Evolutionary conservation across 2,888 invertebrate genomes (phyloP), one percentile per base, ranked within the genome.

Genomic region (Parnassius orleans): DNA sequence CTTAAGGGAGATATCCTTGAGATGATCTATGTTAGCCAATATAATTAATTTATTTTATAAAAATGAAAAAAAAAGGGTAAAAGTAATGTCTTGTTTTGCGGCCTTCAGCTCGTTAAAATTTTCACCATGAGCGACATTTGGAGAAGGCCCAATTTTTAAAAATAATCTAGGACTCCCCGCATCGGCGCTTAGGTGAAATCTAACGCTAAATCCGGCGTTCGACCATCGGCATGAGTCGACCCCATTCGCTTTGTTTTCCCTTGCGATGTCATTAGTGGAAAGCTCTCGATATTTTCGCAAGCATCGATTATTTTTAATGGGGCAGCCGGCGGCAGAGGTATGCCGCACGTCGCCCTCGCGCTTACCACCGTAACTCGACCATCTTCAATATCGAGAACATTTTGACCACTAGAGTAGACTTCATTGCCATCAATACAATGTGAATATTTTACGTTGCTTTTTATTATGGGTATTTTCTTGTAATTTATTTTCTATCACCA

Each of bases 231-330:
- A 58, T 65, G 67, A 68, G 60, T 65, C 74, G 76, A 78, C 78
- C 79, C 78, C 80, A 76, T 73, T 77, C 70, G 81, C 84, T 87
- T 88, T 89, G 89, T 90, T 89, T 90, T 86, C 84, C 79, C 78
- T 79, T 72, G 83, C 85, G 79, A 88, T 89, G 81, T 90, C 90
- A 90, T 90, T 90, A 90, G 90, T 89, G 90, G 80, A 86, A 86
- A 87, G 78, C 83, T 76, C 87, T 89, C 89, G 84, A 90, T 90
- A 90, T 88, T 90, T 85, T 89, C 75, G 80, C 85, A 76, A 80
- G 85, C 84, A 86, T 89, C 85, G 89, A 88, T 90, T 90, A 90
- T 88, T 90, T 88, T 90, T 91, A 90, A 91, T 90, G 88, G 88
- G 19, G 77, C 78, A 77, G 84, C 81, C 83, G 78, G 74, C 79